Evolutionary conservation across 1,140 invertebrate species (phyloP), one percentile per base, ranked within the genome.

Genomic region (Drosophila kepulauana): DNA sequence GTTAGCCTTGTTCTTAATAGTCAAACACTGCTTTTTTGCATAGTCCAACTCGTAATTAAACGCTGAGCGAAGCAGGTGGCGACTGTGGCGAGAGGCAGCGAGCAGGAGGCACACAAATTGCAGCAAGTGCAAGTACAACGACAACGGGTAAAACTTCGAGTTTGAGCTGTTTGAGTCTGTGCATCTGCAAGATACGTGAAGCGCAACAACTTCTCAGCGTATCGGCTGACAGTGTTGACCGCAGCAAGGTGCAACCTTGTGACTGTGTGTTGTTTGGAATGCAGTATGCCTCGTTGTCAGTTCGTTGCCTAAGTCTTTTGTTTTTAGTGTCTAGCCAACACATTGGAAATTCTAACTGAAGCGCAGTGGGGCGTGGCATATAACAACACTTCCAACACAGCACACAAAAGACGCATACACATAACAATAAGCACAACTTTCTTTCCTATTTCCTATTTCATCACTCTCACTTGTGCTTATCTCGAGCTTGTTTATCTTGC

Each of bases 1-100:
- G 84, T 72, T 88, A 75, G 84, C 82, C 82, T 87, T 74, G 82
- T 87, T 87, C 82, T 88, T 87, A 87, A 87, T 87, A 82, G 82
- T 71, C 65, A 67, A 77, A 57, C 61, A 64, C 11, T 57, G 67
- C 7, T 59, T 73, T 85, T 81, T 86, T 86, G 82, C 79, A 87
- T 81, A 72, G 78, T 30, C 65, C 70, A 59, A 86, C 65, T 65
- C 58, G 77, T 72, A 82, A 82, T 86, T 86, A 74, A 87, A 71
- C 59, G 71, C 57, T 56, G 38, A 13, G 33, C 15, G 49, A 2
- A 35, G 5, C 46, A 35, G 5, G 35, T 33, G 35, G 16, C 13
- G 2, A n/a, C 45, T 10, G n/a, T 38, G 35, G 35, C 35, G 6
- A 25, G 20, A 25, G 35, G 35, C 0, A 3, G 35, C 20, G 48